Conservation (phyloP, 2,888 invertebrate genomes). For the Lycocerus yunnanus region DNA sequence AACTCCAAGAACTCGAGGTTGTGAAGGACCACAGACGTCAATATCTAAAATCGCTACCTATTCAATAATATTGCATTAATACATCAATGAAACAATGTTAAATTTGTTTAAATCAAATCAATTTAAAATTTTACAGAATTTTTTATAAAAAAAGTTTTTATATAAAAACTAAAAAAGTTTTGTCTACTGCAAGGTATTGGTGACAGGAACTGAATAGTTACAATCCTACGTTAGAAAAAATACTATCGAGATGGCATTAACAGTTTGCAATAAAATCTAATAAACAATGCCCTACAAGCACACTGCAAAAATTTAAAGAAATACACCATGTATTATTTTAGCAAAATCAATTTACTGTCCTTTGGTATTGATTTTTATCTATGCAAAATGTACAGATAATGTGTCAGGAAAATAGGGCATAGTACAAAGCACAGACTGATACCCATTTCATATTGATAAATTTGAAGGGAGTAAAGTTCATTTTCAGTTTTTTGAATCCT, state of each 20-base stretch:
- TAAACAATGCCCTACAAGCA: not conserved
- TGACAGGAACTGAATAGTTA: too few relatives aligned
- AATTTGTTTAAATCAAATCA: not conserved
- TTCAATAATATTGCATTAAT: not conserved
- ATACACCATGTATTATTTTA: not conserved
- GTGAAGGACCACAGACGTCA: conserved; percentile 98
- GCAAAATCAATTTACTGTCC: not conserved
- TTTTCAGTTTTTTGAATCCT: not conserved
- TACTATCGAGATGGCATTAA: not conserved
- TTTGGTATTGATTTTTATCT: not conserved
- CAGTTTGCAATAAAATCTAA: not conserved
- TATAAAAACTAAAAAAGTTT: too few relatives aligned
- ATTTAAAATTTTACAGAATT: too few relatives aligned
- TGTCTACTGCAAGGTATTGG: too few relatives aligned
- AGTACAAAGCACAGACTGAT: conserved; percentile 40
- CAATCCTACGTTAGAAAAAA: not conserved
- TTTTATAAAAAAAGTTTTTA: too few relatives aligned
- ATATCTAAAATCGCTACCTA: conserved; percentile 94
- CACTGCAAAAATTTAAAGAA: not conserved
- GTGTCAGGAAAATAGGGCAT: conserved; percentile 36
- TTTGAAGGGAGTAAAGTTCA: conserved; percentile 2
- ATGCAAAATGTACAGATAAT: not conserved
- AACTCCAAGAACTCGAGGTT: conserved; percentile 92
- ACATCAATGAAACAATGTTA: not conserved
- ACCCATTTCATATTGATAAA: conserved; percentile 25